These are phyloP conservation scores for Phlogophora meticulosa DNA, from an alignment of 2,888 invertebrate species.

Conservation along the genomic window DNA sequence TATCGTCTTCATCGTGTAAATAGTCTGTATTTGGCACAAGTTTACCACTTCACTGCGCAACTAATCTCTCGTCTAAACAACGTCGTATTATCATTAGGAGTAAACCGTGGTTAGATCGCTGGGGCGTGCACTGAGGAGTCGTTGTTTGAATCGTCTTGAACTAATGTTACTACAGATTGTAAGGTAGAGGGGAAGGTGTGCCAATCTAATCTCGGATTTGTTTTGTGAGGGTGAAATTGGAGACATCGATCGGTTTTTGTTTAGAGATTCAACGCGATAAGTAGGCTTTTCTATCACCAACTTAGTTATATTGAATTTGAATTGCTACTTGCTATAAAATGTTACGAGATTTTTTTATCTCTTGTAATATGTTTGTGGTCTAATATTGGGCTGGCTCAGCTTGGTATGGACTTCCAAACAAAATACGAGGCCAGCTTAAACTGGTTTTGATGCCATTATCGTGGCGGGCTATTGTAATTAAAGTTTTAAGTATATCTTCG, in stretches of 20 bases:
- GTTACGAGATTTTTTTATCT: no score
- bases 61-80: conserved; percentile 59
- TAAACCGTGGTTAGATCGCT: conserved; percentile 50
- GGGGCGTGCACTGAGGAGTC: conserved; percentile 30
- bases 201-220: conserved; percentile 31
- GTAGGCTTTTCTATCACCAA: conserved; percentile 1
- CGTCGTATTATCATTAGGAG: conserved; percentile 58
- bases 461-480: no score
- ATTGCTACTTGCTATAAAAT: no score
- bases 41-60: conserved; percentile 31
- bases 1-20: conserved; percentile 23
- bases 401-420: no score
- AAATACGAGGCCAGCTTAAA: no score
- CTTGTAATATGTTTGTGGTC: no score
- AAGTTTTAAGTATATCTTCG: no score
- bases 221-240: conserved; percentile 1
- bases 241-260: neutral
- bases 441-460: no score
- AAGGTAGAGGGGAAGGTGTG: neutral
- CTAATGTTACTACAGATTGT: conserved; percentile 23
- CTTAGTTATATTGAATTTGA: no score
- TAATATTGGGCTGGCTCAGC: no score
- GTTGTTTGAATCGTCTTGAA: conserved; percentile 15
- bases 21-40: conserved; percentile 34
- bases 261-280: neutral